A percentile compares a stretch with the other conserved stretches of the same genome.
Conservation (phyloP, 2,113 vertebrate species). For the Cavia aperea region DNA sequence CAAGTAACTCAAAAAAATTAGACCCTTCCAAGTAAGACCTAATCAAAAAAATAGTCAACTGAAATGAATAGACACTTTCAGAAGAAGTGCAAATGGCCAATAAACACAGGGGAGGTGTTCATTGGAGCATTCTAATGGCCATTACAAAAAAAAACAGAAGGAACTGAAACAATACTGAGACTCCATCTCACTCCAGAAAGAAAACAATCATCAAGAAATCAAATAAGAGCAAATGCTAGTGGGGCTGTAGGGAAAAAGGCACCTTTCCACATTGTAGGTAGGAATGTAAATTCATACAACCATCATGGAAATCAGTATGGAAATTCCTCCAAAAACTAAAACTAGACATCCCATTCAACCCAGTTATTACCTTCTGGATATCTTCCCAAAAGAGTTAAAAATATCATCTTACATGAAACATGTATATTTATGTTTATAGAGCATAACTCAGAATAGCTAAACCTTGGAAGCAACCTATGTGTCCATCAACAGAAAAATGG, state of each 20-base stretch:
- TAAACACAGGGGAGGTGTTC: background rate
- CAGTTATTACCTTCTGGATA: background rate
- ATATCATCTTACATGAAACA: background rate
- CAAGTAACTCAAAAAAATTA: background rate
- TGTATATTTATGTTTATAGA: background rate
- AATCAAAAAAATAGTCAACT: background rate
- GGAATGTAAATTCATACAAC: background rate
- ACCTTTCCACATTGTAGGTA: background rate
- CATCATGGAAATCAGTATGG: background rate
- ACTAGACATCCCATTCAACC: background rate
- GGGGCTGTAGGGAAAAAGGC: no score
- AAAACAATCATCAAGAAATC: background rate
- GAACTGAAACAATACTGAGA: background rate
- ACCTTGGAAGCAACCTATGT: background rate
- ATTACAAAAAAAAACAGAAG: background rate
- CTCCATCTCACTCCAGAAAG: background rate
- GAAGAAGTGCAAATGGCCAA: background rate
- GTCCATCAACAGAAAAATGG: background rate
- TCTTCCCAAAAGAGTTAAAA: background rate
- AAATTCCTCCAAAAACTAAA: background rate
- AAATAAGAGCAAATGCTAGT: background rate
- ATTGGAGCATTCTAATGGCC: background rate
- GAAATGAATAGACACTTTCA: background rate
- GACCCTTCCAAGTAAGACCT: no score
- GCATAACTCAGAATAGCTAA: background rate